Evolutionary conservation across 2,888 invertebrate species (phyloP).

Genomic region (Pyrgus malvae): DNA sequence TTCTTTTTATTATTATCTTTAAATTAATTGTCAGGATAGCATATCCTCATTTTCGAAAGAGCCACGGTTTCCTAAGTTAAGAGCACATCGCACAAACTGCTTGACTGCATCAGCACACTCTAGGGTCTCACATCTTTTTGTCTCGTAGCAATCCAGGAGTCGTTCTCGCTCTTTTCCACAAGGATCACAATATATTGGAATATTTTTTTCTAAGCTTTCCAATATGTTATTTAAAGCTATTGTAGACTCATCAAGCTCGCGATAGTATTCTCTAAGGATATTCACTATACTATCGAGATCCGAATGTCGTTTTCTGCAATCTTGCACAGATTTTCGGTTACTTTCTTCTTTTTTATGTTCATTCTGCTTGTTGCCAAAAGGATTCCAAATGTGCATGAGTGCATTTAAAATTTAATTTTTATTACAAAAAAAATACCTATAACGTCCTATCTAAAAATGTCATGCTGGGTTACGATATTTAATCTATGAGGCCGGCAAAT

Average conservation of each 20-base stretch:
- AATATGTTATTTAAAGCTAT: slow-evolving; percentile 28
- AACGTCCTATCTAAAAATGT: no score
- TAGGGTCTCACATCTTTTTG: slow-evolving; percentile 31
- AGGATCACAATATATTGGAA: not conserved
- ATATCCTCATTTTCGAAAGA: not conserved
- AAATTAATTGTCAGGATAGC: no score
- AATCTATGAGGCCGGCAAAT: no score
- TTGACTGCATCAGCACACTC: slow-evolving; percentile 39
- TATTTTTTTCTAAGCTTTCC: slow-evolving; percentile 2
- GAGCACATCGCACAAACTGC: slow-evolving; percentile 41
- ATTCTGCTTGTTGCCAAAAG: not conserved
- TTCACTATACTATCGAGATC: not conserved
- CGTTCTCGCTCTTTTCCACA: slow-evolving; percentile 35
- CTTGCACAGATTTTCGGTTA: no score
- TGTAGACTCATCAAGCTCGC: slow-evolving; percentile 34
- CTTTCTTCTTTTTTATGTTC: not conserved
- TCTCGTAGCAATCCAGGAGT: slow-evolving; percentile 38
- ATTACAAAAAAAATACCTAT: no score
- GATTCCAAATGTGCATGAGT: no score
- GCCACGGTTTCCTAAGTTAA: slow-evolving; percentile 1
- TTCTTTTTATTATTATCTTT: not conserved
- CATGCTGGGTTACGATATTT: no score
- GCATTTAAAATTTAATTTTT: no score
- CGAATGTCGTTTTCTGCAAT: not conserved
- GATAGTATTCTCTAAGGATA: slow-evolving; percentile 31